These are phyloP conservation scores for Zelostemma sp. DNA, from an alignment of 1,140 invertebrate genomes.

Conservation along the genomic window DNA sequence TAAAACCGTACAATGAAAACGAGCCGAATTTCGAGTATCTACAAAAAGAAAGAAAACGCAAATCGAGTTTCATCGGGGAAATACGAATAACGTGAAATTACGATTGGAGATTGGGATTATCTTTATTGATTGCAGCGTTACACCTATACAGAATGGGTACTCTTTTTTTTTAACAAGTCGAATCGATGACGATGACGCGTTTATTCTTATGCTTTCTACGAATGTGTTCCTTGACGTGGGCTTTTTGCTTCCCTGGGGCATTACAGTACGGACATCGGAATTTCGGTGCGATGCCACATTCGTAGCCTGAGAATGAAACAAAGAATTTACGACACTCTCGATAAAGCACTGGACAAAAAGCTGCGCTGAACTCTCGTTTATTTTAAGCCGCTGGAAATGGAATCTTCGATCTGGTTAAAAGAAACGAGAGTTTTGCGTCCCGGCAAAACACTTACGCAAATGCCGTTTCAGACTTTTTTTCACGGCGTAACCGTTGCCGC, in stretches of 20 bases:
- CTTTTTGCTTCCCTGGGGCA: constrained; percentile 72
- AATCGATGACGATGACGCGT: constrained; percentile 33
- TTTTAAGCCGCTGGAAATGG: no score
- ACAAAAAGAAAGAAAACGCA: neutral
- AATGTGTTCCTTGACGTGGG: constrained; percentile 72
- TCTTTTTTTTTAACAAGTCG: constrained; percentile 8
- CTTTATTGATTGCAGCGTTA: neutral
- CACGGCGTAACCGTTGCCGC: constrained; percentile 73
- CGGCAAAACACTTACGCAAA: no score
- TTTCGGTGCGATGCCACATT: constrained; percentile 75
- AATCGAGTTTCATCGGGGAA: neutral
- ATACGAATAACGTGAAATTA: neutral
- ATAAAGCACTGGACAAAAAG: no score
- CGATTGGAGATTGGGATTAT: neutral
- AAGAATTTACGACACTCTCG: no score
- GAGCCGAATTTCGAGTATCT: neutral
- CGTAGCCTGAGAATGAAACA: no score
- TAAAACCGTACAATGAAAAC: neutral
- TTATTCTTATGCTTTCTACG: constrained; percentile 52
- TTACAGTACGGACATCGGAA: constrained; percentile 74
- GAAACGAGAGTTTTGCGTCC: no score
- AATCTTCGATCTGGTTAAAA: no score
- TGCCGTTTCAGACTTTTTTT: constrained; percentile 76
- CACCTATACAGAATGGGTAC: constrained; percentile 14
- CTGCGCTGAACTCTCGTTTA: no score